Evolutionary conservation across 37 sponge, comb jelly and placozoan species (phyloP), one percentile per base, ranked within the genome.

Genomic region (Crambe crambe): DNA sequence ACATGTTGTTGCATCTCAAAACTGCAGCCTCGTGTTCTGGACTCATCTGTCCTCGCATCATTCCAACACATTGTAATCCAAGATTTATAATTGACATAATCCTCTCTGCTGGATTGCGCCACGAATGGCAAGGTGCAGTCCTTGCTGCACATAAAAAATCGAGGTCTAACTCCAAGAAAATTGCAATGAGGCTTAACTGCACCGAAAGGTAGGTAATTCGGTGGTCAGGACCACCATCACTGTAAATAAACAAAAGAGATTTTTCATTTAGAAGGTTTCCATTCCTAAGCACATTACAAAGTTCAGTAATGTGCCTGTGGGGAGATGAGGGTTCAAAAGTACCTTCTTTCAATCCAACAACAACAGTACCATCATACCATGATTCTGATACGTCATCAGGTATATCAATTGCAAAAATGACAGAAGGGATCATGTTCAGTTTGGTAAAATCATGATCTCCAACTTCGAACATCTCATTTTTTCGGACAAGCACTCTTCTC

Each of bases 201-300:
- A 88, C 83, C 63, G 78, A 77, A 9, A 77, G 26, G 83, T 83
- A 83, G n/a, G 83, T 82, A 15, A 83, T 18, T 37, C 87, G 25
- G 56, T 76, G 82, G 58, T 83, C 84, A 18, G 84, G 89, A 22
- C 89, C 89, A 56, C 89, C 80, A 79, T 89, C 84, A 67, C 69
- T 78, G 51, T 83, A 89, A 1, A 83, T 3, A 26, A 79, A 79
- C 34, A 89, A 58, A 17, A 47, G n/a, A 21, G 80, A 69, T 36
- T 81, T 75, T 42, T 40, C 40, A 9, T 37, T 10, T 1, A 73
- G 23, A 1, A 20, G 25, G n/a, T 29, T 12, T 17, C 30, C 26
- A 22, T 3, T 1, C 22, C 39, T 3, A 2, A 81, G 62, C 12
- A 87, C 25, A 38, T n/a, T 1, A 6, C 30, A 27, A 3, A 83